A percentile compares a stretch with the other conserved stretches of the same genome.
These are phyloP conservation scores for Phalera bucephala DNA, from an alignment of 2,888 invertebrate species.

Conservation along the genomic window DNA sequence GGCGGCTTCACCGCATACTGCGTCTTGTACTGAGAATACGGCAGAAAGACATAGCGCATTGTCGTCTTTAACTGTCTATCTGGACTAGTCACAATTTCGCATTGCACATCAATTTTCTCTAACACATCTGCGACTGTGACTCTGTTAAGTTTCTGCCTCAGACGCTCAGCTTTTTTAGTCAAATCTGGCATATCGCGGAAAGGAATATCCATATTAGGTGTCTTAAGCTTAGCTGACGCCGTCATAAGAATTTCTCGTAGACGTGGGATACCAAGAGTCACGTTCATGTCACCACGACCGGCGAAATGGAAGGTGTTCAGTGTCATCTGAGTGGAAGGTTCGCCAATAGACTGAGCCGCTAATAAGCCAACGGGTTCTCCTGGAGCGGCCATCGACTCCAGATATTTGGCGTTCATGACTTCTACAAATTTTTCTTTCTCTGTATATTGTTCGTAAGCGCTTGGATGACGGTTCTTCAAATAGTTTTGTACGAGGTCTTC, in stretches of 20 bases:
- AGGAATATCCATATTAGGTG: conserved; percentile 98
- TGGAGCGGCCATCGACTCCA: conserved; percentile 91
- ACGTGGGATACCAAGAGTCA: conserved; percentile 99
- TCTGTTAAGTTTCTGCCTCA: conserved; percentile 88
- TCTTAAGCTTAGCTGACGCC: conserved; percentile 95
- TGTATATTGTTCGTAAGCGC: conserved; percentile 49
- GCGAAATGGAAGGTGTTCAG: conserved; percentile 99
- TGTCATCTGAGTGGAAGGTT: conserved; percentile 99
- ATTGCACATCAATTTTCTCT: conserved; percentile 85
- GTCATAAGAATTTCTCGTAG: conserved; percentile 98
- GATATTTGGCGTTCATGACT: conserved; percentile 89
- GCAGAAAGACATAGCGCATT: conserved; percentile 89
- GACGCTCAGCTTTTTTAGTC: conserved; percentile 84
- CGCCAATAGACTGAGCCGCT: conserved; percentile 99
- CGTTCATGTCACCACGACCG: conserved; percentile 99
- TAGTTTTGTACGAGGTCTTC: conserved; percentile 86
- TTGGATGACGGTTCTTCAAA: conserved; percentile 65
- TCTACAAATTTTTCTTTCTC: conserved; percentile 83
- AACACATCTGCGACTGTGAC: conserved; percentile 92
- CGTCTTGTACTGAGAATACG: conserved; percentile 87
- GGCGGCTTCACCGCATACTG: conserved; percentile 88
- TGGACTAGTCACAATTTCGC: conserved; percentile 81
- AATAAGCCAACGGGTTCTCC: conserved; percentile 98
- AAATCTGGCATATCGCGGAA: conserved; percentile 80
- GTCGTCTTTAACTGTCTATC: conserved; percentile 85